Conservation (phyloP, 2,888 invertebrate genomes). For the Tenthredo notha region DNA sequence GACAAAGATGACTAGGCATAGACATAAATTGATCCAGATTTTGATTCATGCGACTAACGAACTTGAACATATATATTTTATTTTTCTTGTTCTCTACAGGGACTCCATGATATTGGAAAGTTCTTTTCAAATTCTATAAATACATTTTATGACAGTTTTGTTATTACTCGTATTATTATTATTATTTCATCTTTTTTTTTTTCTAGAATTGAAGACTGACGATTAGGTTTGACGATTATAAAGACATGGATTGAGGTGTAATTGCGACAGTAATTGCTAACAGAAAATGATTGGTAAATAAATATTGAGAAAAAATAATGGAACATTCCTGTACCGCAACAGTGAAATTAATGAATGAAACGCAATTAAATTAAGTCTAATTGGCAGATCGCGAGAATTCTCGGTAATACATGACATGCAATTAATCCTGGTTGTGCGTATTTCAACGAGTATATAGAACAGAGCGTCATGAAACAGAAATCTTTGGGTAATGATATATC, state of each 20-base stretch:
- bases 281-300: neutral
- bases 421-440: constrained; percentile 1
- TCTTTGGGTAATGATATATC: neutral
- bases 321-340: neutral
- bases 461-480: neutral
- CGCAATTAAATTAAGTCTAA: constrained; percentile 10
- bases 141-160: neutral
- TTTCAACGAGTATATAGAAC: neutral
- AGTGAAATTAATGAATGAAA: neutral
- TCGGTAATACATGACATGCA: neutral
- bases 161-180: neutral
- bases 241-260: neutral
- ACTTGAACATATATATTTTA: neutral
- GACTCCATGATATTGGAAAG: neutral
- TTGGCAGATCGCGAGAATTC: neutral
- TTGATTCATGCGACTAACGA: neutral
- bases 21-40: neutral
- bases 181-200: neutral
- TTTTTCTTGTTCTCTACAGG: neutral
- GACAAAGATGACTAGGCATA: neutral
- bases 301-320: neutral
- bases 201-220: neutral
- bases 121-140: neutral
- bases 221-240: neutral
- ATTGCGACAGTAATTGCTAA: neutral